Evolutionary conservation across 2,888 invertebrate species (phyloP).

Genomic region (Callimorpha dominula): DNA sequence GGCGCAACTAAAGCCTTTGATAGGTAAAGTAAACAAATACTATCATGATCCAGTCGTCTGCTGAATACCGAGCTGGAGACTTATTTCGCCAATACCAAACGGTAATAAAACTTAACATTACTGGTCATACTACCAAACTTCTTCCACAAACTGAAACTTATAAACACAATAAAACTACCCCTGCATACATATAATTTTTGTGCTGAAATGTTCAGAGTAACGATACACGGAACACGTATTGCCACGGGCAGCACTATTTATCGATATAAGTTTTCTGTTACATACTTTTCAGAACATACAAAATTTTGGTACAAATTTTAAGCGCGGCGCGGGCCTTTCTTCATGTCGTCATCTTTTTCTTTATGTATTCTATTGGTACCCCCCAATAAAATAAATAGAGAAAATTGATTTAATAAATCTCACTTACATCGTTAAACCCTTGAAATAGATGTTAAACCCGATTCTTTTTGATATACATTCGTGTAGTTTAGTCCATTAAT

Average conservation of each 20-base stretch:
- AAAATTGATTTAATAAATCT: neutral
- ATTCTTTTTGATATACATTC: neutral
- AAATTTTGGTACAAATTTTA: neutral
- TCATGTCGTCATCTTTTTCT: too few relatives aligned
- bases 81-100: too few relatives aligned
- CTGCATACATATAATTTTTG: neutral
- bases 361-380: too few relatives aligned
- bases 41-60: too few relatives aligned
- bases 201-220: conserved; percentile 19
- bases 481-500: too few relatives aligned
- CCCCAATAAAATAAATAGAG: neutral
- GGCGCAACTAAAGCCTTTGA: too few relatives aligned
- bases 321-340: neutral
- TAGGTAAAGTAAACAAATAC: too few relatives aligned
- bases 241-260: conserved; percentile 51
- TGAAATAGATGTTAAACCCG: neutral
- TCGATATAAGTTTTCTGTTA: conserved; percentile 60
- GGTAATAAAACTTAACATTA: too few relatives aligned
- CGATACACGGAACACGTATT: conserved; percentile 34
- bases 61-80: too few relatives aligned
- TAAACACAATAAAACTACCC: neutral
- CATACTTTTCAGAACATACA: conserved; percentile 55
- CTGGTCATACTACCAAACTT: neutral
- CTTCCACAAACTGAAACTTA: neutral
- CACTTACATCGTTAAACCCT: neutral